phyloP scores from a whole-genome alignment of 2,888 invertebrate species.

The Tribolium freemani region DNA sequence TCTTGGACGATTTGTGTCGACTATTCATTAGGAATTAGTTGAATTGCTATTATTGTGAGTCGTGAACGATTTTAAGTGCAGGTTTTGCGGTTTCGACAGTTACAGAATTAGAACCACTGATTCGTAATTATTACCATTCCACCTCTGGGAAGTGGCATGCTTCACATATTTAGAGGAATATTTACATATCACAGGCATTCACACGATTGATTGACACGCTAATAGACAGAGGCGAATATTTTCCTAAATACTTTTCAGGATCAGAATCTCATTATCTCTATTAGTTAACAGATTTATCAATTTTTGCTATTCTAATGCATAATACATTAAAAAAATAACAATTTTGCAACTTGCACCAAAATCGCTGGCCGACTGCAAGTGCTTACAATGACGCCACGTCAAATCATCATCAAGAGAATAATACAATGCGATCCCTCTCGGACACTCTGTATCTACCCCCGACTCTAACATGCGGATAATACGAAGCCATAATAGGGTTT shows the following conservation, averaged over 20 bases:
- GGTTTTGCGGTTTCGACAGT: slow-evolving; percentile 52
- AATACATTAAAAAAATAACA: no score
- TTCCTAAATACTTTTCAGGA: no score
- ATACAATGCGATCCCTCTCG: slow-evolving; percentile 50
- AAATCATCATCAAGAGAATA: slow-evolving; percentile 52
- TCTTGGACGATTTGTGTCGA: slow-evolving; percentile 64
- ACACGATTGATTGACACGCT: neutral
- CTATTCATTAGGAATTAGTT: slow-evolving; percentile 75
- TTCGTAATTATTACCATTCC: slow-evolving; percentile 8
- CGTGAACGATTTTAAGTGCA: slow-evolving; percentile 54
- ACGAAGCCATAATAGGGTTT: slow-evolving; percentile 56
- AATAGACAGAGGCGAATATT: neutral
- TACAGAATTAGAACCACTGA: slow-evolving; percentile 6
- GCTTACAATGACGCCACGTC: slow-evolving; percentile 54
- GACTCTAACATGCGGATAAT: slow-evolving; percentile 51
- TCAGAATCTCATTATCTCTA: no score
- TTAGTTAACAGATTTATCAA: no score
- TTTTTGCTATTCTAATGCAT: no score
- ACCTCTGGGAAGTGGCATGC: slow-evolving; percentile 4
- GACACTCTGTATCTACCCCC: slow-evolving; percentile 46
- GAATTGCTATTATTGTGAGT: slow-evolving; percentile 72
- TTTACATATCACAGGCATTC: neutral
- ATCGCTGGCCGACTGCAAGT: slow-evolving; percentile 53
- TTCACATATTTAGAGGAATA: neutral
- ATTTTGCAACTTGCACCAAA: slow-evolving; percentile 28